Percentiles rank a stretch among this genome's conserved stretches.
Conservation (phyloP, 1,140 invertebrate species). For the Ooceraea biroi region DNA sequence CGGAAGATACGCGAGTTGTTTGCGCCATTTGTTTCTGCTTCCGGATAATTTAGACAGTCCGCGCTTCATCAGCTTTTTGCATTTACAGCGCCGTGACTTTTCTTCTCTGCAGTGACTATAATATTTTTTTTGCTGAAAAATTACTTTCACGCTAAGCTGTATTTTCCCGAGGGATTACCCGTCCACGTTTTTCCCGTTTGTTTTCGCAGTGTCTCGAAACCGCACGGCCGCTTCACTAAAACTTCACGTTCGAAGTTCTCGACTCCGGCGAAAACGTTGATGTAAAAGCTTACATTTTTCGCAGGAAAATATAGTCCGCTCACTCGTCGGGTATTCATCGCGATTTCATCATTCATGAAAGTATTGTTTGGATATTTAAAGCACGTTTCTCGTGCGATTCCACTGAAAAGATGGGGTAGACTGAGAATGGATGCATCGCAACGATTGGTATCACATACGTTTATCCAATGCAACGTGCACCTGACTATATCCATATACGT, state of each 20-base stretch:
- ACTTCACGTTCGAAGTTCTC: slow-evolving; percentile 35
- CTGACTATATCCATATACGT: background rate
- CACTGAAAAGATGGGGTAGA: background rate
- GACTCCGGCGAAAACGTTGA: background rate
- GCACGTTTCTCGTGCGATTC: background rate
- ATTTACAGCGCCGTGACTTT: slow-evolving; percentile 28
- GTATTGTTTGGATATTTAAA: background rate
- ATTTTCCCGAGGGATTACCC: slow-evolving; percentile 54
- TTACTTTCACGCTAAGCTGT: slow-evolving; percentile 28
- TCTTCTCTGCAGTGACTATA: background rate
- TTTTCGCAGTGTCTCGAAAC: slow-evolving; percentile 58
- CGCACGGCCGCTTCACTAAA: background rate
- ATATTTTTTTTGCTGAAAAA: slow-evolving; percentile 57
- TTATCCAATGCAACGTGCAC: background rate
- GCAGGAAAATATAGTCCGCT: background rate
- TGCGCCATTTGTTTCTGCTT: slow-evolving; percentile 18
- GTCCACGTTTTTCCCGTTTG: slow-evolving; percentile 59
- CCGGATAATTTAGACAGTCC: slow-evolving; percentile 26
- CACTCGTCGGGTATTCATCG: background rate
- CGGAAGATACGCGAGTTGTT: slow-evolving; percentile 26
- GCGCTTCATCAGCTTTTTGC: slow-evolving; percentile 22
- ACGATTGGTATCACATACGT: background rate
- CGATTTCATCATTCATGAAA: background rate
- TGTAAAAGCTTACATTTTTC: slow-evolving; percentile 7
- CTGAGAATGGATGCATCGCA: background rate